phyloP scores from a whole-genome alignment of 2,113 vertebrate genomes.

The Ophiodon elongatus region DNA sequence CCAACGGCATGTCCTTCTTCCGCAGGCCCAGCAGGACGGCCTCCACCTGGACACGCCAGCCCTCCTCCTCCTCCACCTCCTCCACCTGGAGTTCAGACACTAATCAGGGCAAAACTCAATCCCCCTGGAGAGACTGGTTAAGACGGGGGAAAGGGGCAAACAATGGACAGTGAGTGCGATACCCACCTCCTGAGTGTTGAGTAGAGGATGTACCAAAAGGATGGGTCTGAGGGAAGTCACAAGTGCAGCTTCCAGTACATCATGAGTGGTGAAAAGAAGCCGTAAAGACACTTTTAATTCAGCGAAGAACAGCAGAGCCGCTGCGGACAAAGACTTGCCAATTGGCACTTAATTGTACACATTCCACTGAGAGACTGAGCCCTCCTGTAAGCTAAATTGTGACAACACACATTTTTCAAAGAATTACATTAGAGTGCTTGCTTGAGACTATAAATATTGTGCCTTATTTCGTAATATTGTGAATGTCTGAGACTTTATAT shows the following conservation, averaged over 20 bases:
- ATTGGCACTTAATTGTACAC: constrained; percentile 12
- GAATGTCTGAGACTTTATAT: constrained; percentile 45
- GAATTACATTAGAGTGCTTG: constrained; percentile 17
- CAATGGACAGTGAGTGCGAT: constrained; percentile 36
- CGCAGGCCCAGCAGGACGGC: constrained; percentile 59
- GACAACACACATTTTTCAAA: constrained; percentile 40
- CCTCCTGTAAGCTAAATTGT: constrained; percentile 45
- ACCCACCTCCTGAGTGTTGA: not conserved
- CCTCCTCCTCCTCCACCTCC: constrained; percentile 53
- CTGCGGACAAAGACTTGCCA: constrained; percentile 42
- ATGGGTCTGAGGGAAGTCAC: constrained; percentile 11
- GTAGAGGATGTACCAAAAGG: not conserved
- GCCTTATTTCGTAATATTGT: constrained; percentile 62
- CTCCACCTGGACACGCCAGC: constrained; percentile 62
- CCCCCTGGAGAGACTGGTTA: constrained; percentile 84
- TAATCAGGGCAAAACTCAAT: constrained; percentile 65
- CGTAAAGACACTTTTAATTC: constrained; percentile 38
- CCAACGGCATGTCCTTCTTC: constrained; percentile 77
- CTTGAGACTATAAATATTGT: constrained; percentile 57
- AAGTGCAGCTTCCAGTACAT: constrained; percentile 7
- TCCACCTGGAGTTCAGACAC: constrained; percentile 63
- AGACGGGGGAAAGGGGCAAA: constrained; percentile 77
- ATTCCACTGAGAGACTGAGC: constrained; percentile 67
- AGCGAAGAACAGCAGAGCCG: constrained; percentile 51
- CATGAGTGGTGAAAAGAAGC: constrained; percentile 29